Conservation (phyloP, 2,113 vertebrate species). For the Heloderma charlesbogerti region DNA sequence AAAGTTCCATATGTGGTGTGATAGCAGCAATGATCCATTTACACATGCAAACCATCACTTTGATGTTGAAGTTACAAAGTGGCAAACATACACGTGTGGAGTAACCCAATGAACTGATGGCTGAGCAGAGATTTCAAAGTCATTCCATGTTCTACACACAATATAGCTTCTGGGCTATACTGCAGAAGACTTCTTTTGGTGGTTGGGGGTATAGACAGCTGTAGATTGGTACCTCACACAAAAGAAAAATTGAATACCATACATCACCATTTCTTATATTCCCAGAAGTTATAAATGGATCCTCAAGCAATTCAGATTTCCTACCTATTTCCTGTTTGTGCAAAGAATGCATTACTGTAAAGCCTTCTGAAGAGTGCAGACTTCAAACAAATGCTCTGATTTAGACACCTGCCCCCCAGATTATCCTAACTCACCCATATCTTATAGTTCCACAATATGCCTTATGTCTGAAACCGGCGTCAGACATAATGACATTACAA, state of each 20-base stretch:
- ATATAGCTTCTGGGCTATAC: not conserved
- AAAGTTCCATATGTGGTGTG: not conserved
- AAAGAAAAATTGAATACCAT: not conserved
- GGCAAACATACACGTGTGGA: not conserved
- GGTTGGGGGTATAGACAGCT: not conserved
- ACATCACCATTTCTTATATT: not conserved
- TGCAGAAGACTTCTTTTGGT: not conserved
- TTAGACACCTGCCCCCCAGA: not conserved
- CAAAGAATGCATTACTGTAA: not conserved
- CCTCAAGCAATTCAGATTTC: not conserved
- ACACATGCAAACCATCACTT: not conserved
- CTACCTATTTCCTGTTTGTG: not conserved
- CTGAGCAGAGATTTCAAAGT: not conserved
- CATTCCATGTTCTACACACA: not conserved
- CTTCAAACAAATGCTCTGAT: not conserved
- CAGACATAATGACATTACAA: not conserved
- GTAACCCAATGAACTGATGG: not conserved
- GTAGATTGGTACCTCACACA: not conserved
- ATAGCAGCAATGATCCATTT: not conserved
- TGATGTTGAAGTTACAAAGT: not conserved
- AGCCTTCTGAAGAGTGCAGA: not conserved
- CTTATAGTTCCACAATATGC: not conserved
- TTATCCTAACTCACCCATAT: not conserved
- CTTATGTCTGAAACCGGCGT: not conserved
- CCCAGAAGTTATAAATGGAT: slow-evolving; percentile 3